Conservation (phyloP, 2,797 vertebrate genomes). For the Falco naumanni region DNA sequence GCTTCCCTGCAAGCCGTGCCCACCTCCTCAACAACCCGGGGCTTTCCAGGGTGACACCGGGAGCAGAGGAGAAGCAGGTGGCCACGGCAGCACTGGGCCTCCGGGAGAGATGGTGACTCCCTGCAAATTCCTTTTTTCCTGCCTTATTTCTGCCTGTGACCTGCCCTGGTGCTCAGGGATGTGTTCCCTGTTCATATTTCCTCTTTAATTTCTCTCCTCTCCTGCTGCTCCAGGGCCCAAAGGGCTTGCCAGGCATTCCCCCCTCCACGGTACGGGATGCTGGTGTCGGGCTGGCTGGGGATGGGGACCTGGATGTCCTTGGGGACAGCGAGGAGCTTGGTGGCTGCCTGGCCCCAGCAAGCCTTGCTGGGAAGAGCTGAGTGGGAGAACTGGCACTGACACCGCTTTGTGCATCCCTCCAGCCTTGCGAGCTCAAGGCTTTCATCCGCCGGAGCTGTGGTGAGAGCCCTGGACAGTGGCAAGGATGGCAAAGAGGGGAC, state of each 20-base stretch:
- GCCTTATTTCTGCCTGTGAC: too few relatives aligned
- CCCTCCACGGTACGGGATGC: background rate
- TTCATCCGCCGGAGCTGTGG: background rate
- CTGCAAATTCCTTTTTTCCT: background rate
- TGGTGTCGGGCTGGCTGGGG: background rate
- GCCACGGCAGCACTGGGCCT: background rate
- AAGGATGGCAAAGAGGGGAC: background rate
- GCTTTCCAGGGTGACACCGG: background rate
- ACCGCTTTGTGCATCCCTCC: background rate
- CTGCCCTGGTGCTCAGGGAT: fast-evolving
- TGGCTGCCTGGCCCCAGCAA: background rate
- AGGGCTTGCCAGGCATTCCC: background rate
- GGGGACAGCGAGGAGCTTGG: background rate
- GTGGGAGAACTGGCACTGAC: background rate
- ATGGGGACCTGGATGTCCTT: background rate
- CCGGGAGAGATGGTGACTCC: background rate
- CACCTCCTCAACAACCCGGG: background rate
- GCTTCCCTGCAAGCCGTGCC: fast-evolving
- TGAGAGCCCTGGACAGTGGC: background rate
- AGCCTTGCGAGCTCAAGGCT: background rate
- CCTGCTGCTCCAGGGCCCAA: background rate
- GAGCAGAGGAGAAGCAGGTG: background rate
- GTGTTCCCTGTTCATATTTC: too few relatives aligned
- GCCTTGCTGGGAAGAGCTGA: background rate
- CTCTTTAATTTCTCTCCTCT: too few relatives aligned